Evolutionary conservation across 1,140 invertebrate species (phyloP).

Genomic region (Helicoverpa zea): DNA sequence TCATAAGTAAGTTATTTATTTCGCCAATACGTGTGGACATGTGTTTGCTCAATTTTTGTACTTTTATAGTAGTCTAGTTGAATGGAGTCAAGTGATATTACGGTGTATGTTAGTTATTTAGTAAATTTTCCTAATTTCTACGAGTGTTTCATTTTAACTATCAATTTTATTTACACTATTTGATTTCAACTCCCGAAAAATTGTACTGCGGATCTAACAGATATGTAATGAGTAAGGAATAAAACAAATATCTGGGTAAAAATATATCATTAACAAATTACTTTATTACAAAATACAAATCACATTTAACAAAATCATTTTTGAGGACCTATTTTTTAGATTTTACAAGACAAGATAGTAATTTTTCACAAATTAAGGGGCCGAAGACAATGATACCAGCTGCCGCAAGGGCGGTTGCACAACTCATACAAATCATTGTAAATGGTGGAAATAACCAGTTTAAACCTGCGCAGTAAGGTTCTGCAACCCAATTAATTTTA

Average conservation of each 20-base stretch:
- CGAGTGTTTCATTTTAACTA: constrained; percentile 62
- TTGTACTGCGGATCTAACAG: too few species aligned
- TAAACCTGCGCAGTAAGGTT: neutral
- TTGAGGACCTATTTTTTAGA: constrained; percentile 31
- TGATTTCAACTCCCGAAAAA: too few species aligned
- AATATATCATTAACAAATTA: neutral
- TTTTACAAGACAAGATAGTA: constrained; percentile 64
- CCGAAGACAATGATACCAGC: constrained; percentile 64
- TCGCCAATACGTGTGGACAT: constrained; percentile 69
- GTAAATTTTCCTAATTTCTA: constrained; percentile 76
- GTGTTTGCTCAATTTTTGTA: constrained; percentile 81
- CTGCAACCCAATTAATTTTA: neutral
- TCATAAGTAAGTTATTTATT: constrained; percentile 82
- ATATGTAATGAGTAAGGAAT: neutral
- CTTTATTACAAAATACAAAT: neutral
- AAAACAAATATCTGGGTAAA: neutral
- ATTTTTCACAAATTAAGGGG: constrained; percentile 71
- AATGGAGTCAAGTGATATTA: constrained; percentile 86
- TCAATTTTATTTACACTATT: too few species aligned
- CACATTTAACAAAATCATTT: neutral
- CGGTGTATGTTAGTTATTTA: constrained; percentile 83
- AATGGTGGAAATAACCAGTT: neutral
- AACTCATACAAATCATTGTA: constrained; percentile 73
- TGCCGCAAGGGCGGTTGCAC: constrained; percentile 62
- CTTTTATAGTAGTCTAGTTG: constrained; percentile 68